phyloP scores from a whole-genome alignment of 2,113 vertebrate genomes.

The Tor tambroides region DNA sequence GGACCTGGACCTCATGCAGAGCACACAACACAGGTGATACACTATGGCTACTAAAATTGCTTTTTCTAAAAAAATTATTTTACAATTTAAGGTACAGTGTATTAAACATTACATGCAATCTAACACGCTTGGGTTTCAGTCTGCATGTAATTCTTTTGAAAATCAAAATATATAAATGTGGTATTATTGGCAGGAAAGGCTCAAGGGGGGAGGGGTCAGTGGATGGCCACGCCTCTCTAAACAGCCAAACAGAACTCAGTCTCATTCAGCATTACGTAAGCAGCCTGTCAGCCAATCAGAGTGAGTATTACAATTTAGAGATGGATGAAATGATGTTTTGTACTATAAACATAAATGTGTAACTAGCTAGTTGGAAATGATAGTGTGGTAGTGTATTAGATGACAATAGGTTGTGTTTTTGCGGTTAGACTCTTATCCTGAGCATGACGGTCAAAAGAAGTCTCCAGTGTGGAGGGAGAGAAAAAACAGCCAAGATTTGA shows the following conservation, averaged over 20 bases:
- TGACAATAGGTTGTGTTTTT: conserved; percentile 40
- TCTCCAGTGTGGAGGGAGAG: conserved; percentile 82
- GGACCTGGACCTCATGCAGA: conserved; percentile 85
- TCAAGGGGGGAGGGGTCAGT: conserved; percentile 67
- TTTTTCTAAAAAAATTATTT: no score
- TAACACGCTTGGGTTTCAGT: background rate
- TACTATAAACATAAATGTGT: background rate
- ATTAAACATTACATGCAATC: background rate
- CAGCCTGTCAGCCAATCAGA: conserved; percentile 65
- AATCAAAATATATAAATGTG: background rate
- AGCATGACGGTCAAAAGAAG: conserved; percentile 64
- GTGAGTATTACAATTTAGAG: conserved; percentile 60
- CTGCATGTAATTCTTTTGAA: background rate
- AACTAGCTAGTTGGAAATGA: background rate
- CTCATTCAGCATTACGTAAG: conserved; percentile 72
- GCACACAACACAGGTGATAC: conserved; percentile 65
- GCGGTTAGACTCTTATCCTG: conserved; percentile 58
- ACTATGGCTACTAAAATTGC: no score
- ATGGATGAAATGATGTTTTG: background rate
- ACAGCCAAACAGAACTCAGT: conserved; percentile 70
- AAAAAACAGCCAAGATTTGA: conserved; percentile 80
- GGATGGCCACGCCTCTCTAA: conserved; percentile 63
- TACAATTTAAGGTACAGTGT: background rate
- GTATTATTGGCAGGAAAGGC: conserved; percentile 59
- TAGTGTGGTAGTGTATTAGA: background rate